Evolutionary conservation across 2,797 vertebrate species (phyloP).

Genomic region (Darevskia nairensis): DNA sequence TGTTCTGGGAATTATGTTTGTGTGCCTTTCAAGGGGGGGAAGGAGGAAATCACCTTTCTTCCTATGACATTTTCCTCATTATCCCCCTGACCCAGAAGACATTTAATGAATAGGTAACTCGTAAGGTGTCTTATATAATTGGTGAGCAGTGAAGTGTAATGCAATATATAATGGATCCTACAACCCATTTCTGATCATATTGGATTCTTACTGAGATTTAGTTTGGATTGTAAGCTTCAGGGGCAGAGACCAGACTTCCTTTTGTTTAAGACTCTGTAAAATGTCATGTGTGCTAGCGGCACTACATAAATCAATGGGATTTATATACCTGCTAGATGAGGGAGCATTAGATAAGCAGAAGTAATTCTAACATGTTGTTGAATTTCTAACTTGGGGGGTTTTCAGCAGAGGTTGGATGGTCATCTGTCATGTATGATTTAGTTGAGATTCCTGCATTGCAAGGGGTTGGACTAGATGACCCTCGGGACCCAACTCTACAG

Average conservation of each 20-base stretch:
- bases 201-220: constrained; percentile 38
- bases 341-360: not conserved
- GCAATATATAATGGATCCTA: not conserved
- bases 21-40: constrained; percentile 36
- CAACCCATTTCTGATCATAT: constrained; percentile 17
- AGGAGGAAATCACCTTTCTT: constrained; percentile 22
- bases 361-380: not conserved
- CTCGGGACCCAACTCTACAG: no score
- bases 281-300: not conserved
- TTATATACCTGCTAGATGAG: not conserved
- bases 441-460: no score
- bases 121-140: constrained; percentile 3
- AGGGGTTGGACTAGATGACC: no score
- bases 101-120: constrained; percentile 27
- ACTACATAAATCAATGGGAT: not conserved
- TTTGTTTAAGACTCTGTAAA: not conserved
- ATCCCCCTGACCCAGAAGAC: not conserved
- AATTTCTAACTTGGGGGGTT: not conserved
- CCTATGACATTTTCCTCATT: not conserved
- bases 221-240: not conserved
- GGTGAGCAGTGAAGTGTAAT: constrained; percentile 19
- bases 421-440: no score
- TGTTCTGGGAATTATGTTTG: constrained; percentile 53
- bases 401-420: no score
- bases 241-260: not conserved